These are phyloP conservation scores for Gyrodactylus bullatarudis DNA, from an alignment of 1,140 invertebrate species.

Conservation along the genomic window DNA sequence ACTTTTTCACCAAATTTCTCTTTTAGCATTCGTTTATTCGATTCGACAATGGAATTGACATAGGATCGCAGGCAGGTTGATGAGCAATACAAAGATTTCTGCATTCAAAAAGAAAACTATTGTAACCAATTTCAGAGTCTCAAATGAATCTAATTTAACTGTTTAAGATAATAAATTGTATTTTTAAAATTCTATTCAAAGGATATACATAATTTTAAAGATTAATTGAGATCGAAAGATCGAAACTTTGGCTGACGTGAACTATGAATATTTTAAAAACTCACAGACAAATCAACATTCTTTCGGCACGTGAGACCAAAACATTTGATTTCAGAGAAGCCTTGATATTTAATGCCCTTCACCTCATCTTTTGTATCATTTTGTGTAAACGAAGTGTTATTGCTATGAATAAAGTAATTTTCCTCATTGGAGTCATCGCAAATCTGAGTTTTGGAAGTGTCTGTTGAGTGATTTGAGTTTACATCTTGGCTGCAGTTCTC, in stretches of 20 bases:
- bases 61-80: background rate
- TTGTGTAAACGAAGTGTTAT: no score
- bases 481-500: background rate
- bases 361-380: no score
- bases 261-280: no score
- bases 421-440: background rate
- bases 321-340: background rate
- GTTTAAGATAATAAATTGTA: no score
- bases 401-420: no score
- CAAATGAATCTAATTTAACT: background rate
- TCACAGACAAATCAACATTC: background rate
- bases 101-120: background rate
- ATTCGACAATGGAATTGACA: background rate
- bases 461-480: background rate
- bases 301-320: background rate
- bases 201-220: no score
- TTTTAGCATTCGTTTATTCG: background rate
- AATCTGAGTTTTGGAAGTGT: background rate
- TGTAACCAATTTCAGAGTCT: background rate
- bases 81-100: background rate
- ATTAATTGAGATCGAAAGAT: background rate
- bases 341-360: background rate
- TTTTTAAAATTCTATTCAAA: no score
- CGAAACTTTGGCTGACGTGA: no score
- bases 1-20: background rate